Base-by-base conservation (phyloP, 1,140 invertebrate genomes). In the Globodera rostochiensis region DNA sequence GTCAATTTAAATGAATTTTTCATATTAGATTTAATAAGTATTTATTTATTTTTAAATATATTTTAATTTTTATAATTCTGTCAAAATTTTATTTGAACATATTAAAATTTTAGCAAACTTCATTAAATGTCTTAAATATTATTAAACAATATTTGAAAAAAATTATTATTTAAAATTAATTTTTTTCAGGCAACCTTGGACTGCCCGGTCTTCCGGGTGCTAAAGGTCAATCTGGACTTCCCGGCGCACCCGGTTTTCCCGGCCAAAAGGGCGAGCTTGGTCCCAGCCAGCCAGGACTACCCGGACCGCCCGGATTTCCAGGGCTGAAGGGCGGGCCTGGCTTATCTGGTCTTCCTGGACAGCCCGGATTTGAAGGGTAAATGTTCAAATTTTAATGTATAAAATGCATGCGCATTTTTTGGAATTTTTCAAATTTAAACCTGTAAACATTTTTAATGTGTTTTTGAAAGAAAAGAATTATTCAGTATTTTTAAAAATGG, bases 121-220 rank as follows among this genome's bases (percentile, higher is more conserved):
- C 2, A 36, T 36, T 36, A 36, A 36, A 36, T 36, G 36, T 36
- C 36, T 36, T 36, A 36, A 36, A 36, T 36, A 36, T 36, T 36
- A 36, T 36, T 36, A 36, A 36, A 36, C 36, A 36, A 36, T 36
- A 83, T 73, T n/a, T 67, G 15, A 50, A 60, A 80, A 19, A 69
- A 57, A 76, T 45, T 36, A 15, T 47, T 25, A 25, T 60, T 5
- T 15, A 60, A 5, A 60, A 60, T 60, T 19, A 1, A 60, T 60
- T 19, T 15, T 60, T 36, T 79, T 47, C 82, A 77, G 91, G 95
- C 73, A 91, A 92, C 71, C 92, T 90, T 49, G 91, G 91, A 21
- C 83, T 88, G 6, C 89, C 90, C 78, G 91, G 91, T 46, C 84
- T 88, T 21, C 85, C 88, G 67, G 93, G 83, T 8, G 19, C 83